Evolutionary conservation across 2,888 invertebrate species (phyloP).

Genomic region (Elgonia sp.): DNA sequence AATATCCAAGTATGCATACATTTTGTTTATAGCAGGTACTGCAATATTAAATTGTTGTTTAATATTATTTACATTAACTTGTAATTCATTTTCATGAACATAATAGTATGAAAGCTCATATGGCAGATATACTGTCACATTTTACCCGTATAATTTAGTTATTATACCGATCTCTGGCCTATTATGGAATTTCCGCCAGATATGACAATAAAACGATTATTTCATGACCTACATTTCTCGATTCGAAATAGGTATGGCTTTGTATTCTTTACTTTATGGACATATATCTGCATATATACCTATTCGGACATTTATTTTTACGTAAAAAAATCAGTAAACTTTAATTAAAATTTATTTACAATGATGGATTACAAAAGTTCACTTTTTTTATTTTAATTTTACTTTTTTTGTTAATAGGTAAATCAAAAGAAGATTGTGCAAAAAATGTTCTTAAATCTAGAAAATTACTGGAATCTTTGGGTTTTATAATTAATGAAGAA

Average conservation of each 20-base stretch:
- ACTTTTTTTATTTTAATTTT: too few relatives aligned
- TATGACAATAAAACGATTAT: conserved; percentile 20
- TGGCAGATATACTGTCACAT: conserved; percentile 5
- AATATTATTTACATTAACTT: neutral
- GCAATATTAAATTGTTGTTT: neutral
- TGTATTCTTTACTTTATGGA: neutral
- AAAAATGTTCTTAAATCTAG: too few relatives aligned
- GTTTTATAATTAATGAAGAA: too few relatives aligned
- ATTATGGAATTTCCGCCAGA: conserved; percentile 16
- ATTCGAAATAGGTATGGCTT: neutral
- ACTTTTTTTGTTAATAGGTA: too few relatives aligned
- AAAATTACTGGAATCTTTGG: too few relatives aligned
- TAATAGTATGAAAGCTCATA: neutral
- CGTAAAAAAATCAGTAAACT: too few relatives aligned
- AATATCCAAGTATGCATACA: neutral
- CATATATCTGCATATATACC: too few relatives aligned
- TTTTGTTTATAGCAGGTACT: neutral
- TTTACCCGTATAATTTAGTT: conserved; percentile 15
- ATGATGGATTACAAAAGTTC: too few relatives aligned
- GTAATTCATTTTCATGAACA: neutral
- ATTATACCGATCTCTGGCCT: neutral
- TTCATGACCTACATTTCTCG: conserved; percentile 30
- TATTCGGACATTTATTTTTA: too few relatives aligned
- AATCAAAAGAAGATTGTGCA: too few relatives aligned
- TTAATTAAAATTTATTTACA: too few relatives aligned